These are phyloP conservation scores for Muraenolepis orangiensis DNA, from an alignment of 2,797 vertebrate genomes.

Conservation along the genomic window DNA sequence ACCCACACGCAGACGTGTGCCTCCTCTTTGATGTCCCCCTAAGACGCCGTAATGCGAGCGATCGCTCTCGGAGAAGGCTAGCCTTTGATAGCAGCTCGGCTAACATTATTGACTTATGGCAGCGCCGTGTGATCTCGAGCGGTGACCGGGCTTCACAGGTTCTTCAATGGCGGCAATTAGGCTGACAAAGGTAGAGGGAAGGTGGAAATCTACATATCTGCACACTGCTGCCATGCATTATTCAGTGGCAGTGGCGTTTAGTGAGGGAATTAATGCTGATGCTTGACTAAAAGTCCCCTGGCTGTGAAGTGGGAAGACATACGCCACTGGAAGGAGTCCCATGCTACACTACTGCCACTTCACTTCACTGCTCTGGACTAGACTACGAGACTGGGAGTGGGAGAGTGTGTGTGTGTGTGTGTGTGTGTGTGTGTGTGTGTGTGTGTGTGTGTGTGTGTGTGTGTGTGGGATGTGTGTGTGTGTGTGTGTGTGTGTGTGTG, in stretches of 20 bases:
- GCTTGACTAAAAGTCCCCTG: slow-evolving; percentile 66
- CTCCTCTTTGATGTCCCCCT: slow-evolving; percentile 61
- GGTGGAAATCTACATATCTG: slow-evolving; percentile 71
- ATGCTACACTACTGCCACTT: slow-evolving; percentile 63
- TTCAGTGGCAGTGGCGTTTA: slow-evolving; percentile 72
- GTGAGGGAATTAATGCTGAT: slow-evolving; percentile 72
- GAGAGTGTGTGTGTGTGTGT: not conserved
- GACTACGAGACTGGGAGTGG: not conserved
- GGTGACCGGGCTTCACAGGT: slow-evolving; percentile 50
- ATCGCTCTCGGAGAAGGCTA: slow-evolving; percentile 53
- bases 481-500: no score
- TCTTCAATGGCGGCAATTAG: slow-evolving; percentile 72
- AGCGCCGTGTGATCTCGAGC: slow-evolving; percentile 50
- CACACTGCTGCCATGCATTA: slow-evolving; percentile 71
- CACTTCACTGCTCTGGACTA: slow-evolving; percentile 23
- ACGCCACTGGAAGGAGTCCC: slow-evolving; percentile 55
- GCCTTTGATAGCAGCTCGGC: slow-evolving; percentile 66
- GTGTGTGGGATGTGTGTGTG: not conserved
- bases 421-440: not conserved
- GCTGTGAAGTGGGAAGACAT: slow-evolving; percentile 69
- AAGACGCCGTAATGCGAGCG: slow-evolving; percentile 56
- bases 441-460: slow-evolving; percentile 6
- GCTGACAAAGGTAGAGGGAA: slow-evolving; percentile 65
- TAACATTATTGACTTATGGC: slow-evolving; percentile 69
- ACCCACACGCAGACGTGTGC: slow-evolving; percentile 2